A percentile compares a stretch with the other conserved stretches of the same genome.
phyloP scores from a whole-genome alignment of 2,888 invertebrate genomes.

The Tiphia femorata region DNA sequence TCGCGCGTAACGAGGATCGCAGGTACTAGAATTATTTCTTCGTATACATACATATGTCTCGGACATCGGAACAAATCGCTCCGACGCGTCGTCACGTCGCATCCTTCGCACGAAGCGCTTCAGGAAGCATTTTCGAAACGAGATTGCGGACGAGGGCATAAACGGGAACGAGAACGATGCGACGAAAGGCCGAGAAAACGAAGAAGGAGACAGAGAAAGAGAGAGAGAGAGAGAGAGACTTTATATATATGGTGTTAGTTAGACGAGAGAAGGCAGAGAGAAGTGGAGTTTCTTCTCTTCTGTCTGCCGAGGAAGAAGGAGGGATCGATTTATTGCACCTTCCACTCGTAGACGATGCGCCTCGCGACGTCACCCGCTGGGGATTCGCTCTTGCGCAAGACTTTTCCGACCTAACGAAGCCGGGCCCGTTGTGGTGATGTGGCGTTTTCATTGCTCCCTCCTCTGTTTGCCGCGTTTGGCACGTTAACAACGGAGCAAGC shows the following conservation, averaged over 20 bases:
- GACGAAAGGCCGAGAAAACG: not conserved
- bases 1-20: too few species aligned
- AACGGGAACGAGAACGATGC: not conserved
- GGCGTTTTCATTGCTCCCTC: slow-evolving; percentile 31
- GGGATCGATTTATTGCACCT: too few species aligned
- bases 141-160: too few species aligned
- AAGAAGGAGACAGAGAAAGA: not conserved
- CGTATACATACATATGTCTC: too few species aligned
- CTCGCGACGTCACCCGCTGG: slow-evolving; percentile 18
- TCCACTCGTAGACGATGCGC: slow-evolving; percentile 22
- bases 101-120: too few species aligned
- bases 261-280: not conserved
- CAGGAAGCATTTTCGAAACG: too few species aligned
- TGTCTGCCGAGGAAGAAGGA: too few species aligned
- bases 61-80: too few species aligned
- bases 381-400: slow-evolving; percentile 33
- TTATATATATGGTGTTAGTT: not conserved
- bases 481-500: slow-evolving; percentile 26
- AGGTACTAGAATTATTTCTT: too few species aligned
- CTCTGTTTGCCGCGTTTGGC: not conserved
- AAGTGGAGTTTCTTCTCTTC: too few species aligned
- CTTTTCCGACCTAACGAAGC: slow-evolving; percentile 31
- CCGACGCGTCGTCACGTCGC: too few species aligned
- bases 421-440: slow-evolving; percentile 21
- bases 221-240: too few species aligned